Percentiles rank a stretch among this genome's conserved stretches.
phyloP scores from a whole-genome alignment of 1,140 invertebrate genomes.

The Rhagoletis pomonella region DNA sequence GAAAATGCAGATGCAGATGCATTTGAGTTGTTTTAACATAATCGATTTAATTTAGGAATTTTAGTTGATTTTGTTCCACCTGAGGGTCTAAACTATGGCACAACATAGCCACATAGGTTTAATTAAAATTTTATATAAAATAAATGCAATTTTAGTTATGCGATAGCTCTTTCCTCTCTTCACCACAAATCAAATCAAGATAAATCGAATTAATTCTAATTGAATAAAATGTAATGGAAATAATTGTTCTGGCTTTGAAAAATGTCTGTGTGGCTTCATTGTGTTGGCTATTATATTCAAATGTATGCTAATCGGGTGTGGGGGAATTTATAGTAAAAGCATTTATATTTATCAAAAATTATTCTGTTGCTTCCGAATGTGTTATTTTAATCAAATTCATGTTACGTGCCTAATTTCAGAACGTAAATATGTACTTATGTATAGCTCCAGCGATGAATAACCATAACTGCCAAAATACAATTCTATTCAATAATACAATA shows the following conservation, averaged over 20 bases:
- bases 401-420: too few relatives aligned
- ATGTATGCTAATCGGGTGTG: too few relatives aligned
- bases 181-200: slow-evolving; percentile 1
- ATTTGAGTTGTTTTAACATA: background rate
- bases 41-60: background rate
- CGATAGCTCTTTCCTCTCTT: background rate
- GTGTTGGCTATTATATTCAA: background rate
- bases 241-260: background rate
- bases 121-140: background rate
- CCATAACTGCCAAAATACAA: too few relatives aligned
- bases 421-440: too few relatives aligned
- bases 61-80: background rate
- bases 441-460: too few relatives aligned
- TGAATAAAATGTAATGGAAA: slow-evolving; percentile 25
- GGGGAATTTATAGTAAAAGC: too few relatives aligned
- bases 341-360: too few relatives aligned
- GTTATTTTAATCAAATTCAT: too few relatives aligned
- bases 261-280: background rate
- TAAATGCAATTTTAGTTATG: background rate
- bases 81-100: background rate
- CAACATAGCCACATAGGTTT: background rate
- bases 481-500: too few relatives aligned
- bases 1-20: too few relatives aligned
- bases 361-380: too few relatives aligned
- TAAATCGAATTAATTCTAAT: slow-evolving; percentile 13